A percentile compares a stretch with the other conserved stretches of the same genome.
Conservation (phyloP, 2,888 invertebrate genomes). For the Thymelicus acteon region DNA sequence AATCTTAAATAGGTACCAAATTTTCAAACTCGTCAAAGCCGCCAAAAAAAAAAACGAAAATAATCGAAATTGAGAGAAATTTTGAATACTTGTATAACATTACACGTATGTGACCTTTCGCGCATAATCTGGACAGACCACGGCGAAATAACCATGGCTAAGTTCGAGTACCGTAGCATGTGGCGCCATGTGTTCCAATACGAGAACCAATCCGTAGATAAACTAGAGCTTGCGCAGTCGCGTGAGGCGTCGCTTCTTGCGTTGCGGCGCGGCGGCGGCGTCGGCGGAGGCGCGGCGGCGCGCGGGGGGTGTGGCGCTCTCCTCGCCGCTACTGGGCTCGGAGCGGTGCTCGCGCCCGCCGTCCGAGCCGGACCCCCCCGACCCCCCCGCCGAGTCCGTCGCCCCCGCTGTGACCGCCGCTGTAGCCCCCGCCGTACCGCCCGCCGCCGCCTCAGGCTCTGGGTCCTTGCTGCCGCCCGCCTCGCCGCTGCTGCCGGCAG, state of each 20-base stretch:
- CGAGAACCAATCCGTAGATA: no score
- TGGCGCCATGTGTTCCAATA: no score
- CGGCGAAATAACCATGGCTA: no score
- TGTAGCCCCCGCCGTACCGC: constrained; percentile 38
- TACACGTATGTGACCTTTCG: no score
- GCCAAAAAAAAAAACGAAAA: no score
- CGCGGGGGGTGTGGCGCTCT: constrained; percentile 59
- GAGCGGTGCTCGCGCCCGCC: constrained; percentile 46
- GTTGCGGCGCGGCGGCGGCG: constrained; percentile 65
- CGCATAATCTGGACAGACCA: no score
- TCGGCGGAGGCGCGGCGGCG: constrained; percentile 73
- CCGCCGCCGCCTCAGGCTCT: constrained; percentile 49
- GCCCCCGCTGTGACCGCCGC: constrained; percentile 41
- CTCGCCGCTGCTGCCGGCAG: constrained; percentile 61
- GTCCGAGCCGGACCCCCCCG: constrained; percentile 39
- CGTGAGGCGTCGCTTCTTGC: constrained; percentile 79
- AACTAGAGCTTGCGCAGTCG: constrained; percentile 73
- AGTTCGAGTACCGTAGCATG: no score
- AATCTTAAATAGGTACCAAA: no score
- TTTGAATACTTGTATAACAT: no score
- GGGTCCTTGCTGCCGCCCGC: constrained; percentile 41
- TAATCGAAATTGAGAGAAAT: no score
- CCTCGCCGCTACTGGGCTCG: constrained; percentile 51
- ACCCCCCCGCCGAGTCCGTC: constrained; percentile 18
- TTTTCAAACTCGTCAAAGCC: no score